These are phyloP conservation scores for Petaurus breviceps DNA, from an alignment of 2,113 vertebrate genomes.

Conservation along the genomic window DNA sequence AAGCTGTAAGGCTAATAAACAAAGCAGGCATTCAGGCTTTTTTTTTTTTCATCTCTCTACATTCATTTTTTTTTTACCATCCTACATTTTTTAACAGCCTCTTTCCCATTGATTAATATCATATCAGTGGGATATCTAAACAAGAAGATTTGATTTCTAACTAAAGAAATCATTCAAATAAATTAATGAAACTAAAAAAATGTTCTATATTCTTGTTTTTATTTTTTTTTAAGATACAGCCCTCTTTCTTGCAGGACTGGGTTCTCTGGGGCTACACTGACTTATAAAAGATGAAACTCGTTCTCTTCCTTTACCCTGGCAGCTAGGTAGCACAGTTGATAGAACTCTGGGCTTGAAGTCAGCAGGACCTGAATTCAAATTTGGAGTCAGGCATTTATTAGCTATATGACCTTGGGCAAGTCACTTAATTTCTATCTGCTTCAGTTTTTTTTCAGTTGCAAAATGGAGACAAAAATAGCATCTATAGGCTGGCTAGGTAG, in stretches of 20 bases:
- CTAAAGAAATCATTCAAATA: background rate
- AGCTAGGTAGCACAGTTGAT: background rate
- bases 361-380: background rate
- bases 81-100: constrained; percentile 26
- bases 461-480: background rate
- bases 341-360: background rate
- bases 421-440: background rate
- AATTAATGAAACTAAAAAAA: background rate
- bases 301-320: background rate
- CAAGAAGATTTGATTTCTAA: constrained; percentile 20
- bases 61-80: constrained; percentile 2
- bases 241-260: background rate
- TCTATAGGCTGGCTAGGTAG: too few species aligned
- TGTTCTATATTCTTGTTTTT: background rate
- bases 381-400: background rate
- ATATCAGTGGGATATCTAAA: background rate
- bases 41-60: constrained; percentile 1
- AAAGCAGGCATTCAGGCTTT: background rate
- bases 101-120: background rate
- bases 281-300: background rate
- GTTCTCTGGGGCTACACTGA: background rate
- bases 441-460: background rate
- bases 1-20: background rate
- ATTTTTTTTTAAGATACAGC: constrained; percentile 18
- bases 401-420: background rate